A percentile compares a stretch with the other conserved stretches of the same genome.
phyloP scores from a whole-genome alignment of 2,797 vertebrate species.

The Rhinoraja longicauda region DNA sequence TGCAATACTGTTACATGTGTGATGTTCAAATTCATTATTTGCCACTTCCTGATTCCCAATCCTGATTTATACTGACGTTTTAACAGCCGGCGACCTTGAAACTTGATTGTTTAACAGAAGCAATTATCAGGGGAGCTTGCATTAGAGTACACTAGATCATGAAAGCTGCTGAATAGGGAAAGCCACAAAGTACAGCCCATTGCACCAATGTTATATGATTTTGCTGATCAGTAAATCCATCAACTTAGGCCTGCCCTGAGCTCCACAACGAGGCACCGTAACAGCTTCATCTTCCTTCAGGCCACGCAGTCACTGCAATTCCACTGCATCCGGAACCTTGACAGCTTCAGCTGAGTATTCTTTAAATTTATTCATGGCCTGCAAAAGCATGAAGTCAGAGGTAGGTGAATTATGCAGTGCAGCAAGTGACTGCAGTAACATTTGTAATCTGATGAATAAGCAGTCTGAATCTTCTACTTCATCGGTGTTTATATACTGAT shows the following conservation, averaged over 20 bases:
- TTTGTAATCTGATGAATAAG: slow-evolving; percentile 41
- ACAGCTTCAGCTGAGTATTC: slow-evolving; percentile 46
- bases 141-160: slow-evolving; percentile 29
- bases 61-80: slow-evolving; percentile 41
- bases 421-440: slow-evolving; percentile 56
- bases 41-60: background rate
- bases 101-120: slow-evolving; percentile 45
- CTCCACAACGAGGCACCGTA: slow-evolving; percentile 46
- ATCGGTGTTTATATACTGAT: background rate
- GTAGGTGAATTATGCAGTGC: slow-evolving; percentile 62
- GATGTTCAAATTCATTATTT: slow-evolving; percentile 23
- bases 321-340: slow-evolving; percentile 41
- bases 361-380: slow-evolving; percentile 45
- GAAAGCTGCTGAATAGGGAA: slow-evolving; percentile 47
- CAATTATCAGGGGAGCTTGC: slow-evolving; percentile 43
- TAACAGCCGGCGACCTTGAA: slow-evolving; percentile 63
- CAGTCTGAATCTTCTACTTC: background rate
- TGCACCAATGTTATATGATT: slow-evolving; percentile 54
- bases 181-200: slow-evolving; percentile 50
- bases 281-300: slow-evolving; percentile 47
- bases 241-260: slow-evolving; percentile 46
- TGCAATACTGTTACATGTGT: slow-evolving; percentile 25
- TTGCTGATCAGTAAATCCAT: slow-evolving; percentile 54
- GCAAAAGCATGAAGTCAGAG: slow-evolving; percentile 55
- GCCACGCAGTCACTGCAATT: slow-evolving; percentile 47